Evolutionary conservation across 2,797 vertebrate genomes (phyloP).

Genomic region (Gallinago nigripennis): DNA sequence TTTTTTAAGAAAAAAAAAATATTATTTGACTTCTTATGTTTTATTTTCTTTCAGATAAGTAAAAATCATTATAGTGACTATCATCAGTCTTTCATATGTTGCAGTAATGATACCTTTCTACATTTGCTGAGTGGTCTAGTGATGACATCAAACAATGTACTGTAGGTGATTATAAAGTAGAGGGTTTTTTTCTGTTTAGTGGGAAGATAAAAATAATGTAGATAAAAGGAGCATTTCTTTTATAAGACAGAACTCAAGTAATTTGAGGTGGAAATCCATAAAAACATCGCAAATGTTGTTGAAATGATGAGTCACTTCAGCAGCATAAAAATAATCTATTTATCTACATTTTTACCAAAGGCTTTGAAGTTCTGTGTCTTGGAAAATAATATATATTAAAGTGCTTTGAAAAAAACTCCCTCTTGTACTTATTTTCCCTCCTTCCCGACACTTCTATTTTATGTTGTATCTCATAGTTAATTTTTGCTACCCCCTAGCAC

Average conservation of each 20-base stretch:
- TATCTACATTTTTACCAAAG: slow-evolving; percentile 45
- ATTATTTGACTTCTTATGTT: not conserved
- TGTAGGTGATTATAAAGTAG: slow-evolving; percentile 27
- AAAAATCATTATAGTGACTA: slow-evolving; percentile 5
- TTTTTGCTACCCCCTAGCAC: not conserved
- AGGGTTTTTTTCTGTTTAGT: not conserved
- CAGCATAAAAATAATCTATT: slow-evolving; percentile 45
- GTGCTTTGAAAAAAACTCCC: slow-evolving; percentile 21
- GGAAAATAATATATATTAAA: slow-evolving; percentile 6
- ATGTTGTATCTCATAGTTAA: not conserved
- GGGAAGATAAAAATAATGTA: slow-evolving; percentile 57
- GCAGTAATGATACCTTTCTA: slow-evolving; percentile 22
- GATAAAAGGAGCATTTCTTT: slow-evolving; percentile 45
- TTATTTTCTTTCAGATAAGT: not conserved
- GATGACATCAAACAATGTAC: slow-evolving; percentile 55
- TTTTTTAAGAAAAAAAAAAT: not conserved
- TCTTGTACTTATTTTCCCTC: not conserved
- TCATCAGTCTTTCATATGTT: slow-evolving; percentile 23
- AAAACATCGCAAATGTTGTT: not conserved
- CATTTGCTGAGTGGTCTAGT: slow-evolving; percentile 20
- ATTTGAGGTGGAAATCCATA: slow-evolving; percentile 34
- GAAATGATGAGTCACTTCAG: slow-evolving; percentile 42
- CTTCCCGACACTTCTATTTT: not conserved
- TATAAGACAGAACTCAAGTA: slow-evolving; percentile 27
- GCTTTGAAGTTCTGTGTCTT: slow-evolving; percentile 46